Base-by-base conservation (phyloP, 2,888 invertebrate genomes). In the Drosophila tanythrix region DNA sequence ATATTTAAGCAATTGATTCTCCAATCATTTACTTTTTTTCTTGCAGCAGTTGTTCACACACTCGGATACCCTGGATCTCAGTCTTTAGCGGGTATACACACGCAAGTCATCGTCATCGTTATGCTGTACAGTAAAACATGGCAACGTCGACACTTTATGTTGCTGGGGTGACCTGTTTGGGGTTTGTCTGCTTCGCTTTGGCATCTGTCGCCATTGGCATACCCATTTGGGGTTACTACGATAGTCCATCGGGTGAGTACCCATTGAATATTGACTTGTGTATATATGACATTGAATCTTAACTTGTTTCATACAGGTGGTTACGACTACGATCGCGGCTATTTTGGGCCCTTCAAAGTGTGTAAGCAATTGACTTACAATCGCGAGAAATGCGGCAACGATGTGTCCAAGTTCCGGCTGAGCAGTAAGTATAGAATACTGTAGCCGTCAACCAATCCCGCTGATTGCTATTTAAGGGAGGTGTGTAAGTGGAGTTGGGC, bases 221-320 rank as follows among this genome's bases (percentile, higher is more conserved):
- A 89, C 97, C 97, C 56, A 95, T 96, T 89, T 98, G 98, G 97
- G 98, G 97, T 74, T 96, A 97, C 93, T 98, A 96, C 93, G 95
- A 95, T 91, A 92, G 91, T 89, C 91, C 92, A 66, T 82, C 90
- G 90, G 95, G 95, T 95, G 92, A 94, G 94, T 93, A 27, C 18
- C 38, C 46, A 48, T 51, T 59, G 18, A 13, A 52, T 63, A 74
- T 53, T 73, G 82, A 18, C 50, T 33, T 13, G 7, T 4, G 29
- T 57, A 27, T 51, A 36, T n/a, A 4, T 36, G 8, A 25, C 15
- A 46, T 15, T 27, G 1, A 21, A 1, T 18, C n/a, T 7, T 21
- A 25, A 36, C 50, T n/a, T 7, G 31, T 27, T 18, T 18, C 38
- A 15, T 2, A 52, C 29, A 90, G 90, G 83, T 76, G 89, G 90